Percentiles rank a stretch among this genome's conserved stretches.
Evolutionary conservation across 2,113 vertebrate genomes (phyloP).

Genomic region (Scartelaos histophorus): DNA sequence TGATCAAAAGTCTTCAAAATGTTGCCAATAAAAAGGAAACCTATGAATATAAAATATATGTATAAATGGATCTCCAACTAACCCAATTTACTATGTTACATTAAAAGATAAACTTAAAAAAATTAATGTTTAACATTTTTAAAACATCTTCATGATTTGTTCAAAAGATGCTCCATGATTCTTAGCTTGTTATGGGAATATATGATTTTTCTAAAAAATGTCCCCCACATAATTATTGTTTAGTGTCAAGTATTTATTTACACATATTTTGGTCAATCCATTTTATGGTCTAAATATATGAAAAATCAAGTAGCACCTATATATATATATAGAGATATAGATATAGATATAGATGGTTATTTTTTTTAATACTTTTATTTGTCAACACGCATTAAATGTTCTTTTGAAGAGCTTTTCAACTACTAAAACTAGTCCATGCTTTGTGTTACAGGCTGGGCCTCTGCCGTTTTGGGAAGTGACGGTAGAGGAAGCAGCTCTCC

Average conservation of each 20-base stretch:
- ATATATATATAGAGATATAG: too few relatives aligned
- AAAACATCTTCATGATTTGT: too few relatives aligned
- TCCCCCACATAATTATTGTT: not conserved
- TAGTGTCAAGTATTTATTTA: too few relatives aligned
- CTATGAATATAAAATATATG: too few relatives aligned
- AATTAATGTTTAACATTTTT: too few relatives aligned
- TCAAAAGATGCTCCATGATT: too few relatives aligned
- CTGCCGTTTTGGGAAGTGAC: constrained; percentile 66
- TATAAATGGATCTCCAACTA: too few relatives aligned
- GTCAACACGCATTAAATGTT: not conserved
- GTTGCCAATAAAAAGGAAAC: too few relatives aligned
- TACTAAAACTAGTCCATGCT: constrained; percentile 2
- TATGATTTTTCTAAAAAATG: not conserved
- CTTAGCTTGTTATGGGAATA: too few relatives aligned
- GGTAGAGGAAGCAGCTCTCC: constrained; percentile 83
- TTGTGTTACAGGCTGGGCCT: constrained; percentile 81
- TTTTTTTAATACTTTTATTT: constrained; percentile 2
- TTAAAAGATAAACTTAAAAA: too few relatives aligned
- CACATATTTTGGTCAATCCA: not conserved
- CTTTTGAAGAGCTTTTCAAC: not conserved
- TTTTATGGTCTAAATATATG: not conserved
- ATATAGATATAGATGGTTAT: not conserved
- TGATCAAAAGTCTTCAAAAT: too few relatives aligned
- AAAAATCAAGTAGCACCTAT: not conserved
- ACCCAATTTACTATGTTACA: too few relatives aligned